Conservation (phyloP, 2,888 invertebrate species). For the Acrobasis consociella region DNA sequence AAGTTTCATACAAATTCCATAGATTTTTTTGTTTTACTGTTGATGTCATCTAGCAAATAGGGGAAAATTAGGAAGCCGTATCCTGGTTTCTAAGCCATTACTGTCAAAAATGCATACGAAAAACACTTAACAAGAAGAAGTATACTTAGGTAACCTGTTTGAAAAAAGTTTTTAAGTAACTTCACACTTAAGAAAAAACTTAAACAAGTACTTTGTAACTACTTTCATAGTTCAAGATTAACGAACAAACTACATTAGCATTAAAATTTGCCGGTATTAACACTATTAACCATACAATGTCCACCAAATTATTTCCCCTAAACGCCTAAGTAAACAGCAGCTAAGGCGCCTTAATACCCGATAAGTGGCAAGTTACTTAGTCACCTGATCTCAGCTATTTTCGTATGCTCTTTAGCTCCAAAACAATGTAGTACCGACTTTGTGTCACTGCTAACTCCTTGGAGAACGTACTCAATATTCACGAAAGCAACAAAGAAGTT, state of each 20-base stretch:
- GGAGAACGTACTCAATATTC: conserved; percentile 55
- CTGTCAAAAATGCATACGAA: no score
- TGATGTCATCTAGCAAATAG: no score
- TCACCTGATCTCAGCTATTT: conserved; percentile 40
- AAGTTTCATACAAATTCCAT: no score
- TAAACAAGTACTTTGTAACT: not conserved
- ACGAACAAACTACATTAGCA: not conserved
- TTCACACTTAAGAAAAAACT: not conserved
- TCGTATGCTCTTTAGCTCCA: conserved; percentile 50
- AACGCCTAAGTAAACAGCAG: conserved; percentile 4
- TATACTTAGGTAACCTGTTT: no score
- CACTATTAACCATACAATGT: not conserved
- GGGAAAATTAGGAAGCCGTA: no score
- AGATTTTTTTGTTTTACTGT: no score
- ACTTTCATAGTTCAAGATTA: not conserved
- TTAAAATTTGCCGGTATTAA: conserved; percentile 2
- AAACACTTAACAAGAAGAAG: no score
- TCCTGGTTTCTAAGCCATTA: no score
- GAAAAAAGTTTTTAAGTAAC: no score
- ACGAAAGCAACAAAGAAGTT: conserved; percentile 45
- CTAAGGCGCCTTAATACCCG: conserved; percentile 15
- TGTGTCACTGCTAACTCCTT: conserved; percentile 30
- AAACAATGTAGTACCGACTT: conserved; percentile 44
- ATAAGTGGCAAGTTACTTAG: conserved; percentile 26
- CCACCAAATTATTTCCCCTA: conserved; percentile 10